Conservation (phyloP, 1,140 invertebrate species). For the Heliothis virescens region DNA sequence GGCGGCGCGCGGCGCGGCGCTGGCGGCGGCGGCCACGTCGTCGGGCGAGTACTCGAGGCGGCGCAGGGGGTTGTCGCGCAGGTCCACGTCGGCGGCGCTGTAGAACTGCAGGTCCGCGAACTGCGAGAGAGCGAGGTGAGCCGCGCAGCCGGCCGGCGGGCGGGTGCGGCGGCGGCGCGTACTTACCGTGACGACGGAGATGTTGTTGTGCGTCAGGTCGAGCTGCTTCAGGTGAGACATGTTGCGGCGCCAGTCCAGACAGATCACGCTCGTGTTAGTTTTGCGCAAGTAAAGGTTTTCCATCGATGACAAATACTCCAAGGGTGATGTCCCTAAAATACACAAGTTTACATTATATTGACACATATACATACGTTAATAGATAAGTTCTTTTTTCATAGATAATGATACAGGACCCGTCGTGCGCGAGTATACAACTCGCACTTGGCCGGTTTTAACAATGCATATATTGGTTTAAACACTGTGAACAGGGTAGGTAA, state of each 20-base stretch:
- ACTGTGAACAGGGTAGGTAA: too few species aligned
- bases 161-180: neutral
- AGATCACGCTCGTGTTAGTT: neutral
- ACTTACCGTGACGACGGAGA: neutral
- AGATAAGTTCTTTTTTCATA: too few species aligned
- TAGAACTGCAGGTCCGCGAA: constrained; percentile 25
- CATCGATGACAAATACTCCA: neutral
- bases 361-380: too few species aligned
- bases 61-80: neutral
- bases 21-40: neutral
- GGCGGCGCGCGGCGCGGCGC: neutral
- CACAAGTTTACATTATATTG: neutral
- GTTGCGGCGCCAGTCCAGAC: constrained; percentile 12
- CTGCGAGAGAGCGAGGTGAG: neutral
- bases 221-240: neutral
- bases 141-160: neutral
- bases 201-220: neutral
- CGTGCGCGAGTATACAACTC: too few species aligned
- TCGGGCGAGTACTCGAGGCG: neutral
- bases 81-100: neutral
- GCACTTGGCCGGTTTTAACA: too few species aligned
- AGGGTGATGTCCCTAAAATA: neutral
- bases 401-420: too few species aligned
- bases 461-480: too few species aligned
- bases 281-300: neutral